Evolutionary conservation across 2,113 vertebrate genomes (phyloP).

Genomic region (Eolophus roseicapilla): DNA sequence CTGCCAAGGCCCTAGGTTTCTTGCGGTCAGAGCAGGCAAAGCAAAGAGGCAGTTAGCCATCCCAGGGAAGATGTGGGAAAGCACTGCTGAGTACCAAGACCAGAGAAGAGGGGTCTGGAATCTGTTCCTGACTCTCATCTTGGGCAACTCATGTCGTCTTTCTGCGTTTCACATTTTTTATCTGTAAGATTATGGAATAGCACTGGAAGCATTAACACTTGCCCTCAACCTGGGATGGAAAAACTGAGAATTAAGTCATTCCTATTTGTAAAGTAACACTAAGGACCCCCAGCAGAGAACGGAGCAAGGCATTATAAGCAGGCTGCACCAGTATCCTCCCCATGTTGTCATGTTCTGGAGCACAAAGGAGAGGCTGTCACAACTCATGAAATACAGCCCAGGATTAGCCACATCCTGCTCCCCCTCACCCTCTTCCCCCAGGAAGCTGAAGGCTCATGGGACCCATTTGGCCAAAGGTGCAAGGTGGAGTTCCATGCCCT

Average conservation of each 20-base stretch:
- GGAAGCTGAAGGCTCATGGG: background rate
- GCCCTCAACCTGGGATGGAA: background rate
- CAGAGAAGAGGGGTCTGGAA: background rate
- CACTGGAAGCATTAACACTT: background rate
- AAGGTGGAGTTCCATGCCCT: background rate
- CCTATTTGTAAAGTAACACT: background rate
- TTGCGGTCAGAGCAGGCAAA: background rate
- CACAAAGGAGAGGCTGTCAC: background rate
- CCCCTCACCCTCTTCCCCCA: background rate
- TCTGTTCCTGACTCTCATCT: background rate
- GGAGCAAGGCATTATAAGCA: background rate
- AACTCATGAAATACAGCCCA: background rate
- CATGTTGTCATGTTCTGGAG: fast-evolving
- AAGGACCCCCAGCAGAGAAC: background rate
- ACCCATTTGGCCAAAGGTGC: background rate
- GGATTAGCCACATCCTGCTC: conserved; percentile 27
- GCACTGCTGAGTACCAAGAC: background rate
- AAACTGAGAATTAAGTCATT: background rate
- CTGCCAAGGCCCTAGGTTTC: background rate
- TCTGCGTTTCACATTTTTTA: fast-evolving
- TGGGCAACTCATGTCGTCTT: background rate
- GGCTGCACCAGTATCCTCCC: background rate
- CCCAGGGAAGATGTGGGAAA: background rate
- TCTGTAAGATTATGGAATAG: background rate
- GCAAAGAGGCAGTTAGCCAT: background rate